Percentiles rank a stretch among this genome's conserved stretches.
phyloP scores from a whole-genome alignment of 2,797 vertebrate genomes.

The Anguilla pacifica region DNA sequence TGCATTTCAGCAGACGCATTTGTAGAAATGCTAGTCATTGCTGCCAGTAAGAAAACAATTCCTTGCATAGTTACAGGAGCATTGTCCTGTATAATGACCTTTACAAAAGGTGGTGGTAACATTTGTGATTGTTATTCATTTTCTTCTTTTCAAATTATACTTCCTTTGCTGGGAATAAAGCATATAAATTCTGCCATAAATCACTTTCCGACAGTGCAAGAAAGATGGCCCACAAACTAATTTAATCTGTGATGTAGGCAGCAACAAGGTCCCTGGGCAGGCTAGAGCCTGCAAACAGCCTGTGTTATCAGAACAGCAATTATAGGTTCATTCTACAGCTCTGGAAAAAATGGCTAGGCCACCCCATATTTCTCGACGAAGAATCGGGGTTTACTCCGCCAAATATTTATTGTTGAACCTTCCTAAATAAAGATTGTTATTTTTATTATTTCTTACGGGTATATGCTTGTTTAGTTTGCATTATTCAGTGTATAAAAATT shows the following conservation, averaged over 20 bases:
- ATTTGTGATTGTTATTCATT: not conserved
- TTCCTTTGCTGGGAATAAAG: not conserved
- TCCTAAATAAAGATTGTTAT: not conserved
- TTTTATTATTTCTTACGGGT: not conserved
- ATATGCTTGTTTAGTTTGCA: no score
- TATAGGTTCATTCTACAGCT: not conserved
- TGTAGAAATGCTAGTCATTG: not conserved
- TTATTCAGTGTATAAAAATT: no score
- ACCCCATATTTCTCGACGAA: not conserved
- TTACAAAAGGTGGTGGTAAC: not conserved
- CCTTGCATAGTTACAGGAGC: not conserved
- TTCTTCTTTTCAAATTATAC: not conserved
- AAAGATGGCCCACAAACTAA: not conserved
- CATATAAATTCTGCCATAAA: not conserved
- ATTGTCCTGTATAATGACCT: not conserved
- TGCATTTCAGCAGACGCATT: not conserved
- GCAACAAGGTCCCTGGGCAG: not conserved
- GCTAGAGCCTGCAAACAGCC: not conserved
- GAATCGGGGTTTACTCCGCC: not conserved
- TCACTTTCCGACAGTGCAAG: not conserved
- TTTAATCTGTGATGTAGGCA: not conserved
- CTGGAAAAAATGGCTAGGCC: not conserved
- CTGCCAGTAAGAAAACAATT: not conserved
- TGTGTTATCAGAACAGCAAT: not conserved
- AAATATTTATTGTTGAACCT: no score